Percentiles rank a stretch among this genome's conserved stretches.
These are phyloP conservation scores for Slavum lentiscoides DNA, from an alignment of 2,888 invertebrate genomes.

Conservation along the genomic window DNA sequence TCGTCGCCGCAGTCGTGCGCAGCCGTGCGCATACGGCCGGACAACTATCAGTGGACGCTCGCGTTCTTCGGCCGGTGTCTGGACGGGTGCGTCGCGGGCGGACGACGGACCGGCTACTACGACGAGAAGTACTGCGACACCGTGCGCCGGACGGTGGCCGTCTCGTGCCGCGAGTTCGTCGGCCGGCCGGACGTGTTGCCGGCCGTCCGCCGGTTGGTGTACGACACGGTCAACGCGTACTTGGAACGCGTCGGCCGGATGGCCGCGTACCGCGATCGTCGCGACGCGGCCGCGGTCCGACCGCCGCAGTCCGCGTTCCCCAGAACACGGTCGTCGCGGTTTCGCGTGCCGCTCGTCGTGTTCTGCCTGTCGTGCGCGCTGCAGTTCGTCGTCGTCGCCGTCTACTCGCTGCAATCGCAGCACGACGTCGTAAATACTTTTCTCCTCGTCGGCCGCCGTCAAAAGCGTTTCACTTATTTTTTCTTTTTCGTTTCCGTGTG, in stretches of 20 bases:
- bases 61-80: not conserved
- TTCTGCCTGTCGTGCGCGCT: too few species aligned
- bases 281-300: too few species aligned
- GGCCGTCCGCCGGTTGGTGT: slow-evolving; percentile 19
- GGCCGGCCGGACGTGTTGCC: not conserved
- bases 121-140: slow-evolving; percentile 6
- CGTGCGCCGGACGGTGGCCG: not conserved
- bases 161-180: not conserved
- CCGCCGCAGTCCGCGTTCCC: too few species aligned
- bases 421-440: too few species aligned
- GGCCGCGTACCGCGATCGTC: not conserved
- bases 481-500: too few species aligned
- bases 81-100: not conserved
- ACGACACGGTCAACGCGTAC: slow-evolving; percentile 6
- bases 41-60: slow-evolving; percentile 14
- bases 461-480: too few species aligned
- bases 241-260: slow-evolving; percentile 14
- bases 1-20: not conserved
- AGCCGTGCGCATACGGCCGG: not conserved
- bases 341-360: too few species aligned
- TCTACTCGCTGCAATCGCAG: too few species aligned
- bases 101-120: not conserved
- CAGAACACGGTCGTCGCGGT: too few species aligned
- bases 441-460: too few species aligned
- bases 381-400: too few species aligned